Evolutionary conservation across 2,797 vertebrate genomes (phyloP).

Genomic region (Myotis myotis): DNA sequence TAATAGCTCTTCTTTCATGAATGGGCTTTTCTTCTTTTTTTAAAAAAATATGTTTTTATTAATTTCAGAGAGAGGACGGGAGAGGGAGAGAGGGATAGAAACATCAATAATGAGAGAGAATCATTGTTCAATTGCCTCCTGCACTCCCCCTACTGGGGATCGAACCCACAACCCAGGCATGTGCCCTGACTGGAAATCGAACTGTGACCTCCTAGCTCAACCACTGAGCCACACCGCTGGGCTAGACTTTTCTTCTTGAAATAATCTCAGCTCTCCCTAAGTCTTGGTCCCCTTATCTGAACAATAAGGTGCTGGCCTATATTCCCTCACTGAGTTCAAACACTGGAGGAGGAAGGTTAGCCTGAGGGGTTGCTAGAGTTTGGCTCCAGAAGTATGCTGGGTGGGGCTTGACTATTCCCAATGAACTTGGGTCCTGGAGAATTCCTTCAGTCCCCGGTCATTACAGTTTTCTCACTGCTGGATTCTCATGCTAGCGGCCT

Average conservation of each 20-base stretch:
- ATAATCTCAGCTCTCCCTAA: not conserved
- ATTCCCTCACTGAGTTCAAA: not conserved
- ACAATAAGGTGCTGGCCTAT: not conserved
- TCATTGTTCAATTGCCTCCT: no score
- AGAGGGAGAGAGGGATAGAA: no score
- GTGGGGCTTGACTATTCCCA: not conserved
- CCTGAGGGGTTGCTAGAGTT: not conserved
- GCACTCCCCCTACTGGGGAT: no score
- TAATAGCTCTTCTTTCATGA: not conserved
- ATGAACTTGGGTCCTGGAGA: not conserved
- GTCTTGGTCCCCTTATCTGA: not conserved
- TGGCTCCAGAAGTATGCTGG: not conserved
- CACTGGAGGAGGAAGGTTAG: not conserved
- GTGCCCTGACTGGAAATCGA: no score
- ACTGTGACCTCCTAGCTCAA: no score
- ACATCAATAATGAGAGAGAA: no score
- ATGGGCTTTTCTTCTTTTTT: not conserved
- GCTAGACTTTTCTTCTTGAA: not conserved
- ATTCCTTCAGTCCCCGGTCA: not conserved
- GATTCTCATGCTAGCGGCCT: not conserved
- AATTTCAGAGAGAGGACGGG: no score
- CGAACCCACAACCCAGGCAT: no score
- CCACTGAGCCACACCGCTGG: no score
- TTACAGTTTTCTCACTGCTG: not conserved
- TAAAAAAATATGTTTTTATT: no score